Evolutionary conservation across 2,888 invertebrate species (phyloP).

Genomic region (Teleiodes luculella): DNA sequence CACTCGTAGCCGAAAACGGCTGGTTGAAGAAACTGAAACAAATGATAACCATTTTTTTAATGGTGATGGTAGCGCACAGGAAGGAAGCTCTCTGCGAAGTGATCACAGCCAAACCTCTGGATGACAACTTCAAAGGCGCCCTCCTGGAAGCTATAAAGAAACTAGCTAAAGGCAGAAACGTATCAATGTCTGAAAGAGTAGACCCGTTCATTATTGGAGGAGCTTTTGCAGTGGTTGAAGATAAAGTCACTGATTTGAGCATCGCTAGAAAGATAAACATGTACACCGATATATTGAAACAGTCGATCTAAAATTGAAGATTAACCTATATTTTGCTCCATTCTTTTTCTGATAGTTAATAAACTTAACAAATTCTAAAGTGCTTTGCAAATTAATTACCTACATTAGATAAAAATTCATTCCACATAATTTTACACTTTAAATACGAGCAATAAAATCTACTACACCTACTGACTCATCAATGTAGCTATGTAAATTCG

Average conservation of each 20-base stretch:
- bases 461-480: too few species aligned
- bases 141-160: slow-evolving; percentile 50
- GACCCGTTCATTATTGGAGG: slow-evolving; percentile 58
- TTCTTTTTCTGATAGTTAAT: too few species aligned
- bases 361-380: too few species aligned
- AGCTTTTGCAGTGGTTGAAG: slow-evolving; percentile 60
- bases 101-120: slow-evolving; percentile 59
- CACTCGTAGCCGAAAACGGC: slow-evolving; percentile 60
- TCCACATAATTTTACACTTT: too few species aligned
- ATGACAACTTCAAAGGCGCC: slow-evolving; percentile 34
- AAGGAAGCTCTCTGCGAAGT: slow-evolving; percentile 63
- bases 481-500: too few species aligned
- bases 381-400: too few species aligned
- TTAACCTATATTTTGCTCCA: background rate
- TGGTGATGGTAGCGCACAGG: slow-evolving; percentile 62
- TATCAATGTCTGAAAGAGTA: slow-evolving; percentile 56
- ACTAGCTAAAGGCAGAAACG: slow-evolving; percentile 52
- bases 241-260: slow-evolving; percentile 64
- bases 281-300: slow-evolving; percentile 56
- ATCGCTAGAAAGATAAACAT: slow-evolving; percentile 52
- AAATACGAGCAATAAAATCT: too few species aligned
- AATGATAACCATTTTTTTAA: slow-evolving; percentile 52
- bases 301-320: slow-evolving; percentile 22
- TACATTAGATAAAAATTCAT: too few species aligned
- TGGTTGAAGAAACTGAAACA: slow-evolving; percentile 50